A percentile compares a stretch with the other conserved stretches of the same genome.
Conservation (phyloP, 2,888 invertebrate species). For the Melipona beecheii region DNA sequence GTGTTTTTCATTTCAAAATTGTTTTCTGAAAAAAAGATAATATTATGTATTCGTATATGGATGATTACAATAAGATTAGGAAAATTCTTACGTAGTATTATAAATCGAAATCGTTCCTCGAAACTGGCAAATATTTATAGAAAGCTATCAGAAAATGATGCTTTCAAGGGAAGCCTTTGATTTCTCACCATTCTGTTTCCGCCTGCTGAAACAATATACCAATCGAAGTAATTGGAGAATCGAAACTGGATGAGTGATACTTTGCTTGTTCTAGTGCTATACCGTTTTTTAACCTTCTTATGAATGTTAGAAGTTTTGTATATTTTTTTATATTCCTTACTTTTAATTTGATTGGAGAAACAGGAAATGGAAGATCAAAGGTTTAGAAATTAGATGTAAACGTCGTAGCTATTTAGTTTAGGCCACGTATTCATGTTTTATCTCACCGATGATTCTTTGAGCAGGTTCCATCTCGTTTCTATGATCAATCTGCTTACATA, state of each 20-base stretch:
- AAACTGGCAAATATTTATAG: slow-evolving; percentile 28
- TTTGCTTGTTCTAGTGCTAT: neutral
- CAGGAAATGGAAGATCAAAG: neutral
- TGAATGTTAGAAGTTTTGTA: neutral
- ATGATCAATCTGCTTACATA: neutral
- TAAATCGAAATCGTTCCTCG: neutral
- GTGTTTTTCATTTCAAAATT: neutral
- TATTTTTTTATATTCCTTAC: neutral
- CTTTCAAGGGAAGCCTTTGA: slow-evolving; percentile 21
- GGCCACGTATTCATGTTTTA: neutral
- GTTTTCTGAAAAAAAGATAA: neutral
- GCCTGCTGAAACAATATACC: slow-evolving; percentile 39
- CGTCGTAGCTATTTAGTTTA: neutral
- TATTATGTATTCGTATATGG: neutral
- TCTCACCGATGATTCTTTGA: neutral
- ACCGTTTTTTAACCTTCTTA: too few relatives aligned
- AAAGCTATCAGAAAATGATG: slow-evolving; percentile 23
- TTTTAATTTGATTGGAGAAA: neutral
- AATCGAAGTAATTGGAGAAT: slow-evolving; percentile 23
- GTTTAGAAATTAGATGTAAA: neutral
- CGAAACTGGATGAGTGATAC: slow-evolving; percentile 14
- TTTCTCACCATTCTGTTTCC: slow-evolving; percentile 43
- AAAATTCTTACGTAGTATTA: neutral
- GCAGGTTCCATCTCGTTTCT: neutral
- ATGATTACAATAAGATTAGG: slow-evolving; percentile 5